phyloP scores from a whole-genome alignment of 1,140 invertebrate species.

The Drosophila chauvacae region DNA sequence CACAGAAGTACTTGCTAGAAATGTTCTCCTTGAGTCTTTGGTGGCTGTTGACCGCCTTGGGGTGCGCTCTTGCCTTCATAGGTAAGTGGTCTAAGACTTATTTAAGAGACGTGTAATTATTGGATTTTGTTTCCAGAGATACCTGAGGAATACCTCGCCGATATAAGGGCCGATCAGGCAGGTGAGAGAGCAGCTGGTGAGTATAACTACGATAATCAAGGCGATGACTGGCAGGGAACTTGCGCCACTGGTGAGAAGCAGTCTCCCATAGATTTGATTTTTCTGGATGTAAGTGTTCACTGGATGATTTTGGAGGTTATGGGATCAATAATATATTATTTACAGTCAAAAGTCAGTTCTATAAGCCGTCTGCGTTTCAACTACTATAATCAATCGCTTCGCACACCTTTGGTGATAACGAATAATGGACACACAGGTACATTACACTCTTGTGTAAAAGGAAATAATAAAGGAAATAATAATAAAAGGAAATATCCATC shows the following conservation, averaged over 20 bases:
- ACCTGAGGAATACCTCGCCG: conserved; percentile 34
- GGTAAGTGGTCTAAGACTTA: conserved; percentile 5
- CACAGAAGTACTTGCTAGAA: conserved; percentile 4
- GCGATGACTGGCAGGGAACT: conserved; percentile 62
- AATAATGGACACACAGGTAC: conserved; percentile 68
- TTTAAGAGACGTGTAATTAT: background rate
- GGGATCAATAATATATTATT: background rate
- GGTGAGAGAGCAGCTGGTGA: conserved; percentile 40
- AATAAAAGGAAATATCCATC: background rate
- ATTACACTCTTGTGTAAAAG: background rate
- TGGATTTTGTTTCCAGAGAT: conserved; percentile 15
- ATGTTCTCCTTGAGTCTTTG: conserved; percentile 26
- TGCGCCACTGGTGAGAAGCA: conserved; percentile 43
- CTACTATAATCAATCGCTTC: conserved; percentile 50
- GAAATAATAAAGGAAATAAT: too few species aligned
- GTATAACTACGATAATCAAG: conserved; percentile 70
- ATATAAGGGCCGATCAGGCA: conserved; percentile 31
- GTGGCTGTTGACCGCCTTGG: conserved; percentile 29
- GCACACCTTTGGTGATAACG: conserved; percentile 41
- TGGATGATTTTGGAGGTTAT: background rate
- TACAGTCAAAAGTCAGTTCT: conserved; percentile 10
- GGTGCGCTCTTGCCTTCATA: conserved; percentile 16
- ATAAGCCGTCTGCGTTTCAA: conserved; percentile 51
- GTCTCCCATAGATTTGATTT: conserved; percentile 53
- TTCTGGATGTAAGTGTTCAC: conserved; percentile 26